A percentile compares a stretch with the other conserved stretches of the same genome.
Conservation (phyloP, 2,888 invertebrate species). For the Drosophila barbarae region DNA sequence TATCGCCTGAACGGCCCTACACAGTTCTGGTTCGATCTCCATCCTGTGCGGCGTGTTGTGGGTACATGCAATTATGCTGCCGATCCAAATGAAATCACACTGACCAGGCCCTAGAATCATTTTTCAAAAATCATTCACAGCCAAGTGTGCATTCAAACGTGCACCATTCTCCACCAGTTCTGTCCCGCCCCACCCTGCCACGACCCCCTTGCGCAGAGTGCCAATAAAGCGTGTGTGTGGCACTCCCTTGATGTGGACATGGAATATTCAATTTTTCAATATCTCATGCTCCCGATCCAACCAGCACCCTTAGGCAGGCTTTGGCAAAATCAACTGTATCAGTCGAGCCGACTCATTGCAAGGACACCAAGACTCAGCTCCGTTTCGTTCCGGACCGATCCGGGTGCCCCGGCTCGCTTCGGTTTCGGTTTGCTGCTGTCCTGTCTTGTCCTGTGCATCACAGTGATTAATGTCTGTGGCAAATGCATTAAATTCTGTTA, state of each 20-base stretch:
- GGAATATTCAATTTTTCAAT: constrained; percentile 75
- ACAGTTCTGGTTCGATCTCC: constrained; percentile 14
- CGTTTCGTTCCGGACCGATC: neutral
- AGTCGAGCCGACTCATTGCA: constrained; percentile 35
- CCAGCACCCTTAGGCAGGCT: constrained; percentile 47
- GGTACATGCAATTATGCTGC: constrained; percentile 67
- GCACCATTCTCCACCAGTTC: constrained; percentile 11
- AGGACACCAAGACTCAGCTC: constrained; percentile 3
- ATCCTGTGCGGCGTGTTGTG: constrained; percentile 8
- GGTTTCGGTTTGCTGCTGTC: constrained; percentile 39
- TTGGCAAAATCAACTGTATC: constrained; percentile 65
- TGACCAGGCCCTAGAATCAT: constrained; percentile 48
- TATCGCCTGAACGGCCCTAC: constrained; percentile 1
- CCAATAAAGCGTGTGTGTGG: constrained; percentile 58
- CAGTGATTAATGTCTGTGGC: constrained; percentile 80
- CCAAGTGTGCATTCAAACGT: constrained; percentile 67
- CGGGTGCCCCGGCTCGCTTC: constrained; percentile 22
- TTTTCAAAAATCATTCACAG: constrained; percentile 73
- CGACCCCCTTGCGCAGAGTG: constrained; percentile 37
- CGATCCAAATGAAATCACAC: constrained; percentile 58
- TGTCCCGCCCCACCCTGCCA: neutral
- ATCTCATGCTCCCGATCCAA: constrained; percentile 58
- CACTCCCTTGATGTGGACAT: constrained; percentile 36
- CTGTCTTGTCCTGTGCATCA: constrained; percentile 72
- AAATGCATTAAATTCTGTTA: constrained; percentile 80